Evolutionary conservation across 2,797 vertebrate species (phyloP), one percentile per base, ranked within the genome.

Genomic region (Dromococcyx pavoninus): DNA sequence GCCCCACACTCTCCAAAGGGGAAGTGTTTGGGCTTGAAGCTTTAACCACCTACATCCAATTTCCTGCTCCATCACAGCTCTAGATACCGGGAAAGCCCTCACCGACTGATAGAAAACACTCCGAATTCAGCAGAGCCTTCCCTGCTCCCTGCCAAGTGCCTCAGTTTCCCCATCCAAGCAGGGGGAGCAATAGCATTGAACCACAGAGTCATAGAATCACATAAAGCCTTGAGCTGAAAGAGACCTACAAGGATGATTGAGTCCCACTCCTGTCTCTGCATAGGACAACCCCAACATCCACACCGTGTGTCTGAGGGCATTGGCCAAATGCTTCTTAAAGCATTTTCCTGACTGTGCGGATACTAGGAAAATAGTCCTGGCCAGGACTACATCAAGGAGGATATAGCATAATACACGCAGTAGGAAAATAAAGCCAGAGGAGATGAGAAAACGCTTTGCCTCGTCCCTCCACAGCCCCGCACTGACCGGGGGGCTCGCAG

Each of bases 381-480:
- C 13, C 61, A 86, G 43, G 35, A 60, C 9, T 1, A 3, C 27
- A 5, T 35, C 41, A 41, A 43, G 12, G 46, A 88, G 43, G 10
- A 70, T 22, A 4, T 1, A 81, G 51, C 2, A 0, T 74, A 41
- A 41, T 14, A 51, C 1, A 1, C 56, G 86, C 21, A 7, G 2
- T 3, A 56, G 8, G 33, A 89, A 78, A 89, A 91, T 78, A 86
- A 88, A 83, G 12, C 32, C 50, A 32, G 23, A 69, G 12, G 4
- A 86, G 17, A 75, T 0, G 0, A 11, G 25, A 58, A 91, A 84
- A 76, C 0, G 1, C 8, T 80, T 39, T 9, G 11, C 13, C 30
- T 17, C 1, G 0, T 88, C 46, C n/a, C 32, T 28, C 27, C 0
- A 0, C n/a, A 35, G 62, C 62, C 43, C 48, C 1, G 1, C 14